Base-by-base conservation (phyloP, 2,888 invertebrate species). In the Caenorhabditis drosophilae region DNA sequence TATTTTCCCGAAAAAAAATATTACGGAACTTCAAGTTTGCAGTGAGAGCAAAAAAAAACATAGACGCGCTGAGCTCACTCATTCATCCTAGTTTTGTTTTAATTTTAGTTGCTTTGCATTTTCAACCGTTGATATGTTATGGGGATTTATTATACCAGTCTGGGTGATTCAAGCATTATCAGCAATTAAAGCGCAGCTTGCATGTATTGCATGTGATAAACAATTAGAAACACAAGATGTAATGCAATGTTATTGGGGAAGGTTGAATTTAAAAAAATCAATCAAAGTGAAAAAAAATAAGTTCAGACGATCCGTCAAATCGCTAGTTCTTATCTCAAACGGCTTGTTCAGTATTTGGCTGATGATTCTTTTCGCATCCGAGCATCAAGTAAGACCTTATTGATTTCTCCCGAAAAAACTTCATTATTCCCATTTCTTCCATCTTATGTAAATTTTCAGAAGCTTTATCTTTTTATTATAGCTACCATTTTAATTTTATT, bases 111-210 rank as follows among this genome's bases (percentile, higher is more conserved):
- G 75, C 27, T 73, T 71, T 44, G 75, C 63, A 11, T 49, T 53
- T 11, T 53, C 71, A 9, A 68, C 73, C 15, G 50, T 54, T 9
- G 70, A 71, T 31, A 69, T 67, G 66, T 46, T 75, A 27, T 75
- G 71, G 64, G 75, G 69, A 2, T 75, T 74, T 38, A 62, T 75
- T 12, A 72, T 75, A 16, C 75, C 75, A 1, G 70, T 73, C 6
- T 75, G 72, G 72, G 22, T 70, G 12, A 56, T 74, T 18, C n/a
- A 68, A 4, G 51, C 58, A 20, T 15, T 63, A 1, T 62, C 72
- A 4, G 67, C 61, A 2, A 22, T 72, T 7, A 72, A 73, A 62
- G 47, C 73, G 2, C 73, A 73, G 35, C 50, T 75, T 6, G 68
- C 73, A 7, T 73, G 72, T 55, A 68, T 75, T 18, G 70, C 70